Base-by-base conservation (phyloP, 2,113 vertebrate genomes). In the Oncorhynchus tshawytscha region DNA sequence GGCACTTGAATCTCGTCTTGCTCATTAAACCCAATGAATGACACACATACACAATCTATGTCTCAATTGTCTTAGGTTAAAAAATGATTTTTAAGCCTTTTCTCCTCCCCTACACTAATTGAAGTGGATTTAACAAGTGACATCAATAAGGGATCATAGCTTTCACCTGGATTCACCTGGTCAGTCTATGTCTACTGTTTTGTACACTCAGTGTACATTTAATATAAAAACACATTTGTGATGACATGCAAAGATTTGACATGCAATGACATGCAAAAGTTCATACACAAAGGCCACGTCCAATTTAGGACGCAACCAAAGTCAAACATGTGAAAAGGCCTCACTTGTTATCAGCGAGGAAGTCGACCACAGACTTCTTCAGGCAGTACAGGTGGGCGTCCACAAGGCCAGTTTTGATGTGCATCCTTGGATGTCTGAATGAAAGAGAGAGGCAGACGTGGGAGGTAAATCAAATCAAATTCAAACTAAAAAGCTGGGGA, bases 381-480 rank as follows among this genome's bases (percentile, higher is more conserved):
- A 99, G 89, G 85, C 98, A 99, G 91, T 99, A 99, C 74, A 99
- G 96, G 86, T 99, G 98, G 80, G 97, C 98, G 25, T 99, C 98
- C 88, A 96, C 92, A 0, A 99, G 95, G 29, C 95, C 96, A 12
- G 96, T 98, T 87, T 95, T 97, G 89, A 99, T 97, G 85, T 93
- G 95, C 91, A 99, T 96, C 84, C 96, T 95, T 70, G 97, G 96
- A 88, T 98, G 93, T 88, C 97, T 99, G 90, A 15, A 31, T 70
- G 65, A 71, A 8, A 69, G 8, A 78, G 31, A 65, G 0, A 62
- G 74, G 86, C 13, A 18, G 31, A 74, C n/a, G 34, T 1, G 71
- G 72, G 34, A 0, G 16, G 25, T 25, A 11, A 31, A 59, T 15
- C 20, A 31, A 54, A 16, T 18, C 16, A 15, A 1, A 18, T 54